Base-by-base conservation (phyloP, 2,888 invertebrate species). In the Mythimna pallens region DNA sequence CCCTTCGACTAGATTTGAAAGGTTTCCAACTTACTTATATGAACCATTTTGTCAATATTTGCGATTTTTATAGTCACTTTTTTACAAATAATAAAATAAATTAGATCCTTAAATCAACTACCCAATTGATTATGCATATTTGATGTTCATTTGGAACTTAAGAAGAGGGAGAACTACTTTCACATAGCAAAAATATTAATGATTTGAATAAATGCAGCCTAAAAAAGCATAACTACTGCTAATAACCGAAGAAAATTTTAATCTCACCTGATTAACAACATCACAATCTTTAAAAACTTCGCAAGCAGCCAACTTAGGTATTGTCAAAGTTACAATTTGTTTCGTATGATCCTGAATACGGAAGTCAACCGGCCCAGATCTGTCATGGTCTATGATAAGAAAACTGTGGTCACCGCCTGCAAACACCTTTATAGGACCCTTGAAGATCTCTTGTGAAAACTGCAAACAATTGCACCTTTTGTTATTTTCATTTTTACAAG, bases 391-490 rank as follows among this genome's bases (percentile, higher is more conserved):
- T 25, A 98, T 97, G 3, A 97, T 97, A 9, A 98, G 97, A 91
- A 99, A 98, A 86, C 98, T 98, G 90, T 98, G 98, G 94, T 99
- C 98, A 10, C 99, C 99, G 7, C 99, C 99, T 40, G 98, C 97
- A 89, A 97, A 98, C 86, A 98, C 97, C 85, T 96, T 96, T 73
- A 97, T 96, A 0, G 97, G 94, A 10, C 97, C 95, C 71, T 88
- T 92, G 85, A 95, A 92, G 47, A 90, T 74, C 3, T 95, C 94
- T n/a, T 85, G 86, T 5, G 93, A 78, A 73, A 94, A 94, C 96
- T 96, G 92, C 40, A 90, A 92, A 78, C 73, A 87, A 82, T 80
- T 64, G 47, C n/a, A 54, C 3, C 3, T 17, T 65, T 73, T 59
- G 9, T 70, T 65, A 68, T 22, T 70, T 59, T 40, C 20, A 66